These are phyloP conservation scores for Phaenicophaeus curvirostris DNA, from an alignment of 2,797 vertebrate genomes.

Conservation along the genomic window DNA sequence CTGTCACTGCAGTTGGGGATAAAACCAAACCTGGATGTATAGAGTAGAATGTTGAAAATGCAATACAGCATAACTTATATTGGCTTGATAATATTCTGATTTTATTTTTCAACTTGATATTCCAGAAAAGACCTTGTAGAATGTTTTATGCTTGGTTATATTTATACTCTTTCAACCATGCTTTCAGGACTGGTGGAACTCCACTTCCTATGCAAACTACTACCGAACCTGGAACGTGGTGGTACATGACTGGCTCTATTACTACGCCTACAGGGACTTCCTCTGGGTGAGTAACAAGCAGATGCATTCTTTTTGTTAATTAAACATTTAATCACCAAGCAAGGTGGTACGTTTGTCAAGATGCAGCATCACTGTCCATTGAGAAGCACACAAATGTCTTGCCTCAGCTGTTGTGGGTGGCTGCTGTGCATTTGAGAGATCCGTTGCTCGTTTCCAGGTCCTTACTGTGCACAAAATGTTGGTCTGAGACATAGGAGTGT, in stretches of 20 bases:
- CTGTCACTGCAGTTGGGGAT: background rate
- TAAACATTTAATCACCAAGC: background rate
- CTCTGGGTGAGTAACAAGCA: slow-evolving; percentile 84
- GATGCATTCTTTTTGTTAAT: background rate
- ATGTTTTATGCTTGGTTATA: background rate
- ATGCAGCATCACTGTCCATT: background rate
- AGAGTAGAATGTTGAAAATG: background rate
- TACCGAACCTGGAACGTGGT: slow-evolving; percentile 97
- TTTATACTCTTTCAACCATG: background rate
- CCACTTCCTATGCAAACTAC: slow-evolving; percentile 95
- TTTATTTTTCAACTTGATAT: background rate
- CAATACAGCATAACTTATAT: rapidly evolving
- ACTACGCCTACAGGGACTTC: slow-evolving; percentile 93
- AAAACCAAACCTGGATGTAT: background rate
- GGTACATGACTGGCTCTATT: slow-evolving; percentile 97
- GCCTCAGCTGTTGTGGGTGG: background rate
- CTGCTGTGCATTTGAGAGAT: background rate
- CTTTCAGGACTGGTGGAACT: slow-evolving; percentile 98
- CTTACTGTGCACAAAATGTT: background rate
- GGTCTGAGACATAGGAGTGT: background rate
- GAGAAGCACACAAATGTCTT: background rate
- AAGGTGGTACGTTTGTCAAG: background rate
- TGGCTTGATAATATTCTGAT: background rate
- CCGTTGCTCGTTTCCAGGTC: background rate
- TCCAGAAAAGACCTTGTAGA: background rate